Base-by-base conservation (phyloP, 2,888 invertebrate species). In the Ligdia adustata region DNA sequence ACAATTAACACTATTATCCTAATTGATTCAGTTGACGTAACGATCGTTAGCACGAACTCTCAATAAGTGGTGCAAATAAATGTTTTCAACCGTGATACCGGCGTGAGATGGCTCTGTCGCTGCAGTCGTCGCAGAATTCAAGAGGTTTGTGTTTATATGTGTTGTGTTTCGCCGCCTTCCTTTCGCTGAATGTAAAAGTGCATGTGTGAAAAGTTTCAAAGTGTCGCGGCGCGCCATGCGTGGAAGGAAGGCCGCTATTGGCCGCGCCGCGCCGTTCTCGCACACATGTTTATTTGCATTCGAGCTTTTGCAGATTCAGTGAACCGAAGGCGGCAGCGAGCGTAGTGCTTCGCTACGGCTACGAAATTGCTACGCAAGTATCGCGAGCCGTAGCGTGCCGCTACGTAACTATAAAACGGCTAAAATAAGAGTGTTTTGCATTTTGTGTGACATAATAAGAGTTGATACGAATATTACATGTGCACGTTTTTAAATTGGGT, bases 51-150 rank as follows among this genome's bases (percentile, higher is more conserved):
- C 4, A 4, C 33, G 61, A 55, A 70, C 22, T 67, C 60, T 67
- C 57, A 26, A 50, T 9, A 52, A 69, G 69, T 76, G 75, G 78
- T 81, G 78, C 74, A 64, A 73, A 77, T 86, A 80, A 83, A 85
- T 88, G 87, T 65, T 75, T 77, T 74, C 70, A 66, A 6, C 65
- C 65, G 82, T 84, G 93, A 78, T 70, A 82, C 62, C 91, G 91
- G 66, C 91, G 92, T 75, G 88, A 91, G 73, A 91, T 92, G 81
- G 87, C 91, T 62, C 77, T 92, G 69, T 93, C 93, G 74, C 90
- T 92, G 71, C 90, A 91, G 64, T 81, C 91, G 70, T 85, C 91
- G 77, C 91, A 91, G 75, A 91, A 90, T 75, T 85, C 91, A 47
- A 89, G 91, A 85, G 90, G 91, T 82, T 81, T 79, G 80, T 85